Evolutionary conservation across 2,113 vertebrate genomes (phyloP), one percentile per base, ranked within the genome.

Genomic region (Labeo catla): DNA sequence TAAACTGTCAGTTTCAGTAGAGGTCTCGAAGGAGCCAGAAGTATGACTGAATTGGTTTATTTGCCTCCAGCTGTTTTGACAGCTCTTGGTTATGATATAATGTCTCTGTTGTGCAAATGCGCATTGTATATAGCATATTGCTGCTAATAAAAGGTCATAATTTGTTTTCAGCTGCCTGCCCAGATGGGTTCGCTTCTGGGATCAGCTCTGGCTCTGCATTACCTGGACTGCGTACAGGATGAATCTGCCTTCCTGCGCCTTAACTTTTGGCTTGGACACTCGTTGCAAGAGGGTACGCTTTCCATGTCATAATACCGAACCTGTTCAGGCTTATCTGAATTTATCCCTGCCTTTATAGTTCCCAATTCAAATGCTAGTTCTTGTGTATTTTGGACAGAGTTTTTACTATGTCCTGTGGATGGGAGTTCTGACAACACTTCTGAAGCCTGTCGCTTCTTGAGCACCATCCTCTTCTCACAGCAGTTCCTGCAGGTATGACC

Each of bases 131-230:
- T 83, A 66, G 49, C 79, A 23, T 84, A 47, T 83, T 11, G 57
- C 80, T 65, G 49, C 45, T 86, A n/a, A n/a, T n/a, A n/a, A n/a
- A n/a, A n/a, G n/a, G 61, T 39, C 78, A 10, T 89, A 23, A 81
- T 81, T 76, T 73, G 21, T 54, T 61, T 84, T 88, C 92, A 99
- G 98, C 94, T 99, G 87, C 98, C 98, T 13, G 95, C 97, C 87
- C 97, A 95, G 94, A 98, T 99, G 96, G 97, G 97, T 66, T 98
- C 97, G 34, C 94, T 98, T 88, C 90, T 99, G 77, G 94, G 94
- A 63, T 97, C 92, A 84, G 94, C 95, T 77, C 91, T 98, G 81
- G 90, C 97, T 0, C 95, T 99, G 89, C 97, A 98, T 84, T 98
- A 97, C 89, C 91, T 99, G 86, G 97, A 98, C 87, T 98, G 95